Conservation (phyloP, 2,888 invertebrate genomes). For the Oscheius sp. region DNA sequence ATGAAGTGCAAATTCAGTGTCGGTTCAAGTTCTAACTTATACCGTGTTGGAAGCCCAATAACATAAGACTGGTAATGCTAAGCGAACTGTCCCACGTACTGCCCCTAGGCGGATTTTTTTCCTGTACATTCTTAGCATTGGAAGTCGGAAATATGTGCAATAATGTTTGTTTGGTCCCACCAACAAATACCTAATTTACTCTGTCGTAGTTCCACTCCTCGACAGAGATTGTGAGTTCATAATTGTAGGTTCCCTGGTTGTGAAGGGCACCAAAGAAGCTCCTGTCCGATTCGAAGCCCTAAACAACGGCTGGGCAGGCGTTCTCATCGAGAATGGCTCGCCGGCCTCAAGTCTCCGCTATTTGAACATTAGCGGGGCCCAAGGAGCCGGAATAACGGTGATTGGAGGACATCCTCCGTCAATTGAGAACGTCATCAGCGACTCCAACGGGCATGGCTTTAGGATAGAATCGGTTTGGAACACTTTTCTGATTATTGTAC, state of each 20-base stretch:
- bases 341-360: conserved; percentile 35
- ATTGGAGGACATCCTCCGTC: conserved; percentile 30
- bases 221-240: neutral
- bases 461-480: conserved; percentile 37
- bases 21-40: too few relatives aligned
- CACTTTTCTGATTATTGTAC: too few relatives aligned
- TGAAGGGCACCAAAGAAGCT: conserved; percentile 37
- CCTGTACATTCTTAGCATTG: too few relatives aligned
- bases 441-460: conserved; percentile 44
- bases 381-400: conserved; percentile 39
- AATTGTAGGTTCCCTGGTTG: conserved; percentile 35
- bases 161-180: too few relatives aligned
- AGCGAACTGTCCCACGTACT: too few relatives aligned
- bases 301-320: conserved; percentile 42
- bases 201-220: too few relatives aligned
- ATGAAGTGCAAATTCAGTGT: too few relatives aligned
- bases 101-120: too few relatives aligned
- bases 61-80: too few relatives aligned
- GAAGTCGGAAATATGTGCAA: too few relatives aligned
- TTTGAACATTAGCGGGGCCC: conserved; percentile 43
- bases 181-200: too few relatives aligned
- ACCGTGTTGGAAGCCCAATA: too few relatives aligned
- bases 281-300: conserved; percentile 43
- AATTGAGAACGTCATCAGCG: conserved; percentile 45
- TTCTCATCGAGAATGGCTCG: conserved; percentile 38